phyloP scores from a whole-genome alignment of 2,888 invertebrate genomes.

The Diplolepis rosae region DNA sequence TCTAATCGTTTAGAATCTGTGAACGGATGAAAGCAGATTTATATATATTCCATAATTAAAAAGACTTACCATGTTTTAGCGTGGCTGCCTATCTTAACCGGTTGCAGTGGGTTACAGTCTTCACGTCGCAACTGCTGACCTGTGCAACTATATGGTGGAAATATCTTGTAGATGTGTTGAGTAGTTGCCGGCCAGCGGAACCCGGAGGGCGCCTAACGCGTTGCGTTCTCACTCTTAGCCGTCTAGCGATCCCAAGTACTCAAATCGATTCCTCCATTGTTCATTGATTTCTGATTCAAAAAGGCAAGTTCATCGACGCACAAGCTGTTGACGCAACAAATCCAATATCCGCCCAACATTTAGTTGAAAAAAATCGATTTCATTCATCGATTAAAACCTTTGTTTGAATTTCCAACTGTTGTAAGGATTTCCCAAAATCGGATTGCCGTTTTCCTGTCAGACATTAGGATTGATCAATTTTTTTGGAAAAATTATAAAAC shows the following conservation, averaged over 20 bases:
- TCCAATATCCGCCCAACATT: slow-evolving; percentile 15
- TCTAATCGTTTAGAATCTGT: neutral
- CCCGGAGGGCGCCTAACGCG: neutral
- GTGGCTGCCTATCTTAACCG: slow-evolving; percentile 4
- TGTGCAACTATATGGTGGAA: neutral
- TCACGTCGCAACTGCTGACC: slow-evolving; percentile 9
- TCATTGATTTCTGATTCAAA: slow-evolving; percentile 32
- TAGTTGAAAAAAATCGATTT: neutral
- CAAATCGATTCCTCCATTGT: slow-evolving; percentile 17
- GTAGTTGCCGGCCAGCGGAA: neutral
- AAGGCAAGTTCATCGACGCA: slow-evolving; percentile 48
- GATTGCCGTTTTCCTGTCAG: slow-evolving; percentile 3
- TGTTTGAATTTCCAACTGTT: slow-evolving; percentile 12
- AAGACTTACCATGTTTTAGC: slow-evolving; percentile 21
- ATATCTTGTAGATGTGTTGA: neutral
- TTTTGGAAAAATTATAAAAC: too few species aligned
- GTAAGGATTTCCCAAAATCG: slow-evolving; percentile 15
- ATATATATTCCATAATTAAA: slow-evolving; percentile 6
- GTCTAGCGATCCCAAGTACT: neutral
- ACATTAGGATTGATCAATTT: neutral
- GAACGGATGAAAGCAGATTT: slow-evolving; percentile 10
- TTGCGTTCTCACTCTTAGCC: neutral
- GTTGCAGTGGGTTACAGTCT: neutral
- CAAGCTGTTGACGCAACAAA: slow-evolving; percentile 37
- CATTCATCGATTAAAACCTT: slow-evolving; percentile 15